Evolutionary conservation across 2,888 invertebrate genomes (phyloP), one percentile per base, ranked within the genome.

Genomic region (Drosophila paracracens): DNA sequence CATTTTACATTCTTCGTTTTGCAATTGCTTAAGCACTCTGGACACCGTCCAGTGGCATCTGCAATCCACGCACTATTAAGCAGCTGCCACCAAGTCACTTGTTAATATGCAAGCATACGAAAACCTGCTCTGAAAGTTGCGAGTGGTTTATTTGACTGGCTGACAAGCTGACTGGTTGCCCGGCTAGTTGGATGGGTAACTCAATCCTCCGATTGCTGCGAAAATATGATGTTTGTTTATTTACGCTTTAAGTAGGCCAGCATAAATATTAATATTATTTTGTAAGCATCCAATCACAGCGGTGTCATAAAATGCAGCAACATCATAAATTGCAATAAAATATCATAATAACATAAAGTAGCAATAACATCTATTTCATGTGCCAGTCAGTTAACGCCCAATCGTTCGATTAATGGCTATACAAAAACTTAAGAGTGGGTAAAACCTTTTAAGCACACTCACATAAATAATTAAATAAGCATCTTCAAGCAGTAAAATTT

Each of bases 1-100:
- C 67, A 67, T 63, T 76, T 60, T 61, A 57, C 60, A 75, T 71
- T 62, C 29, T 43, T 43, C 31, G 36, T 50, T 40, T 36, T 82
- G 59, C 58, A 74, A 79, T 88, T 84, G 74, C 72, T 71, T 58
- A 80, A 81, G 73, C 54, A 29, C n/a, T 31, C 73, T 73, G 74
- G 66, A 71, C 72, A 66, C 50, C 59, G 70, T 69, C 73, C 72
- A 73, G 82, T 81, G 82, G 85, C 82, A 84, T 76, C 74, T 66
- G 67, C 73, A 74, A 64, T 62, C 70, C 71, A 83, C 81, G 88
- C 84, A 89, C 82, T 89, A 84, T 84, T 89, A 83, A 84, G 72
- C 89, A 89, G 82, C 75, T 87, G 74, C 70, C 69, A 75, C 54
- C 75, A 59, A 53, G 79, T 69, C 80, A 74, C 62, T 70, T 71